A percentile compares a stretch with the other conserved stretches of the same genome.
These are phyloP conservation scores for Poeciliopsis infans DNA, from an alignment of 2,797 vertebrate species.

Conservation along the genomic window DNA sequence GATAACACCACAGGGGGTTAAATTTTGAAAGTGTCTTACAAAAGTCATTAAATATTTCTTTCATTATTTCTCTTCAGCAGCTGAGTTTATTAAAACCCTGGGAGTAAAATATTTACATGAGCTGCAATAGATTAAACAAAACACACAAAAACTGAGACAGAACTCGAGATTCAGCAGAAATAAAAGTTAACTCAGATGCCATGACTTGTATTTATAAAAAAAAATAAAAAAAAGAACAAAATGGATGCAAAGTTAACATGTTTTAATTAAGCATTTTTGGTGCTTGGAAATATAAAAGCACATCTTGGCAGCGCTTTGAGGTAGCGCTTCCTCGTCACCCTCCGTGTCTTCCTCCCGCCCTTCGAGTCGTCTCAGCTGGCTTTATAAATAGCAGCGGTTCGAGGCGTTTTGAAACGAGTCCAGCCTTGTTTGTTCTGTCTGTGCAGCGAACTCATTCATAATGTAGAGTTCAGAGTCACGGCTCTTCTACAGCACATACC, in stretches of 20 bases:
- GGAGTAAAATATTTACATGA: neutral
- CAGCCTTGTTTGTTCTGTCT: conserved; percentile 55
- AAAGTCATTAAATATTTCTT: neutral
- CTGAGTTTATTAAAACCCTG: neutral
- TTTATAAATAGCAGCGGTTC: conserved; percentile 69
- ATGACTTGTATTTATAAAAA: neutral
- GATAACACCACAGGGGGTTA: neutral
- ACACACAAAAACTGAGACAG: neutral
- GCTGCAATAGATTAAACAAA: neutral
- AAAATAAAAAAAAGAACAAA: neutral
- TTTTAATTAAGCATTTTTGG: neutral
- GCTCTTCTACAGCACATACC: conserved; percentile 8
- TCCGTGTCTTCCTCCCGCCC: conserved; percentile 15
- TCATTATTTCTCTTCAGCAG: neutral
- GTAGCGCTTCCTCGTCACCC: conserved; percentile 4
- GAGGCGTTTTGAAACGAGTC: conserved; percentile 68
- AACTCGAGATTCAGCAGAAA: neutral
- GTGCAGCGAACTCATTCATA: conserved; percentile 64
- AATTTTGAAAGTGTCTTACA: neutral
- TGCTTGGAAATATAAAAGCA: neutral
- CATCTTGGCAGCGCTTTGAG: neutral
- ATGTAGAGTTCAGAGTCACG: conserved; percentile 48
- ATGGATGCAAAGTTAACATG: neutral
- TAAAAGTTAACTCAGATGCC: neutral
- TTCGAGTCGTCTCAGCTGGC: conserved; percentile 51